Conservation (phyloP, 1,140 invertebrate species). For the Lethrus apterus region DNA sequence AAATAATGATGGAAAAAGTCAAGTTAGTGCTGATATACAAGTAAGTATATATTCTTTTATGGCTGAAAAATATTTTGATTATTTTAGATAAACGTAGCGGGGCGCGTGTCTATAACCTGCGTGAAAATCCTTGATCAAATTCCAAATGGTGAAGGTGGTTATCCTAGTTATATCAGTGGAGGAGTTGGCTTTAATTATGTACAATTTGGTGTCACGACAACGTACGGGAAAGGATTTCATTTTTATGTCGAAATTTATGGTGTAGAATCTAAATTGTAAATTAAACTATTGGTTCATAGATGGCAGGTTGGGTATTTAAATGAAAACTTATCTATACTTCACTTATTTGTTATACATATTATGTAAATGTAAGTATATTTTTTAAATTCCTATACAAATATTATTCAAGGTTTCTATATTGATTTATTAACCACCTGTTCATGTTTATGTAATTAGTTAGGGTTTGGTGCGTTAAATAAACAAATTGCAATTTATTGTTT, state of each 20-base stretch:
- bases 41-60: slow-evolving; percentile 18
- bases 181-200: slow-evolving; percentile 35
- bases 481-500: too few relatives aligned
- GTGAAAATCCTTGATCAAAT: slow-evolving; percentile 32
- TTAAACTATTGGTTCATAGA: too few relatives aligned
- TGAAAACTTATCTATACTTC: too few relatives aligned
- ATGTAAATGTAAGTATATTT: too few relatives aligned
- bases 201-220: slow-evolving; percentile 30
- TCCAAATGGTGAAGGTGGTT: slow-evolving; percentile 27
- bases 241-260: slow-evolving; percentile 35
- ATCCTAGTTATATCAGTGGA: slow-evolving; percentile 27
- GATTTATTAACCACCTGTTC: too few relatives aligned
- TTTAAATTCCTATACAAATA: too few relatives aligned
- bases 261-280: too few relatives aligned
- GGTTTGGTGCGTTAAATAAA: too few relatives aligned
- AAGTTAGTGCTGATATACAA: slow-evolving; percentile 28
- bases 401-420: too few relatives aligned
- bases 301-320: too few relatives aligned
- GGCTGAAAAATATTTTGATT: not conserved
- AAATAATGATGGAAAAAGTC: slow-evolving; percentile 31
- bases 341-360: too few relatives aligned
- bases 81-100: slow-evolving; percentile 33
- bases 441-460: too few relatives aligned
- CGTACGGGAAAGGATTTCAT: slow-evolving; percentile 34
- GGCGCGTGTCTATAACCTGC: slow-evolving; percentile 30